Evolutionary conservation across 2,888 invertebrate genomes (phyloP).

Genomic region (Nymphalis c-album): DNA sequence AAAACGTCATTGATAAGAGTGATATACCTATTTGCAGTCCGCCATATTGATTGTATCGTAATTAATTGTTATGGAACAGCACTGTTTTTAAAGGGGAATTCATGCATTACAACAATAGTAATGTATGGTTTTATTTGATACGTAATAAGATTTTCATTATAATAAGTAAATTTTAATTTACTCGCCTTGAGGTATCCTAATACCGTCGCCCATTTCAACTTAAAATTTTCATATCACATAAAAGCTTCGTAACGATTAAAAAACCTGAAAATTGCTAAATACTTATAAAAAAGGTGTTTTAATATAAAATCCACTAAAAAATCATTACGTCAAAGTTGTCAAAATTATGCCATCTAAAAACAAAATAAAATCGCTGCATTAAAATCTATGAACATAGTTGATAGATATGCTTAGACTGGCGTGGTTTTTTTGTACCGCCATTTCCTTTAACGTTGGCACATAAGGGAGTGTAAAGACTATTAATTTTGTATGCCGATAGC

Average conservation of each 20-base stretch:
- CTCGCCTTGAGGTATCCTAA: constrained; percentile 69
- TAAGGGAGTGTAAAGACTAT: no score
- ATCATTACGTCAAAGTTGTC: constrained; percentile 77
- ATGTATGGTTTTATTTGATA: neutral
- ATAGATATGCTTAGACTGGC: no score
- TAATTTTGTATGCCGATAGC: no score
- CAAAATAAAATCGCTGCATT: constrained; percentile 57
- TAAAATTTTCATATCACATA: constrained; percentile 72
- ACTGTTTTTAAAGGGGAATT: neutral
- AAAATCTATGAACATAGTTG: constrained; percentile 60
- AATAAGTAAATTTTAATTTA: neutral
- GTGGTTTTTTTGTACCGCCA: no score
- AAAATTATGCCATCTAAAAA: constrained; percentile 62
- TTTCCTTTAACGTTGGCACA: no score
- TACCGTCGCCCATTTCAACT: constrained; percentile 73
- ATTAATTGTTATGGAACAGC: neutral
- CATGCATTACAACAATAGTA: no score
- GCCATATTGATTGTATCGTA: no score
- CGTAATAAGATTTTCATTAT: neutral
- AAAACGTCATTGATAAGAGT: no score
- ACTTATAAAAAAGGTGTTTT: constrained; percentile 58
- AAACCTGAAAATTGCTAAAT: constrained; percentile 60
- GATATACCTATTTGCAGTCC: no score
- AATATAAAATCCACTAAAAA: constrained; percentile 72
- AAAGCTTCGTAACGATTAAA: constrained; percentile 58